These are phyloP conservation scores for Cossypha caffra DNA, from an alignment of 2,797 vertebrate species.

Conservation along the genomic window DNA sequence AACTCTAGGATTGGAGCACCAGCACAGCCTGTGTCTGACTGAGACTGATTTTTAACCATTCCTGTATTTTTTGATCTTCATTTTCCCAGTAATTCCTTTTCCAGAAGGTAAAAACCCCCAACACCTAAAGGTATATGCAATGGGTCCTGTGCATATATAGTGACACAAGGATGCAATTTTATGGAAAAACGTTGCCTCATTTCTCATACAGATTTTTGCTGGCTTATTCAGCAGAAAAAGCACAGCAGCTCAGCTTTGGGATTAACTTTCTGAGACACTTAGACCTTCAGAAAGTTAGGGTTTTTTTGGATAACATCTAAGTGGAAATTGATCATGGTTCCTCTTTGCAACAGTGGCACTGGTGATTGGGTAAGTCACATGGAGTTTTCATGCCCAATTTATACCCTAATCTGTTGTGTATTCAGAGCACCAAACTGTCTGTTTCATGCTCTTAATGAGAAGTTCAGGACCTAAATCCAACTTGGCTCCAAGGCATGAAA, in stretches of 20 bases:
- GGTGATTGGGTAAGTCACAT: not conserved
- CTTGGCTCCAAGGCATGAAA: not conserved
- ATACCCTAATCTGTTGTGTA: not conserved
- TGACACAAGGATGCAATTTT: not conserved
- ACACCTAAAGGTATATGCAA: not conserved
- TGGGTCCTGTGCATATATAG: not conserved
- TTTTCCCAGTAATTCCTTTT: not conserved
- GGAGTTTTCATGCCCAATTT: not conserved
- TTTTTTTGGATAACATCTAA: not conserved
- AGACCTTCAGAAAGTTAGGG: not conserved
- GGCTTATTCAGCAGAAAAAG: not conserved
- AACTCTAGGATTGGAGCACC: fast-evolving
- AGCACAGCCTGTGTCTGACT: not conserved
- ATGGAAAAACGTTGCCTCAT: not conserved
- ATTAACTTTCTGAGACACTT: not conserved
- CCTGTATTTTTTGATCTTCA: not conserved
- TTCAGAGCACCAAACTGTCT: not conserved
- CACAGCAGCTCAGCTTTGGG: not conserved
- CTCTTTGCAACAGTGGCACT: not conserved
- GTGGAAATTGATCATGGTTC: not conserved
- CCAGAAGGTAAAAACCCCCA: not conserved
- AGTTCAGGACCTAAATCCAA: not conserved
- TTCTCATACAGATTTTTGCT: not conserved
- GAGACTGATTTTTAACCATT: not conserved
- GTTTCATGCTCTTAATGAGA: not conserved